Evolutionary conservation across 2,888 invertebrate genomes (phyloP).

Genomic region (Eueremaeus valkanovi): DNA sequence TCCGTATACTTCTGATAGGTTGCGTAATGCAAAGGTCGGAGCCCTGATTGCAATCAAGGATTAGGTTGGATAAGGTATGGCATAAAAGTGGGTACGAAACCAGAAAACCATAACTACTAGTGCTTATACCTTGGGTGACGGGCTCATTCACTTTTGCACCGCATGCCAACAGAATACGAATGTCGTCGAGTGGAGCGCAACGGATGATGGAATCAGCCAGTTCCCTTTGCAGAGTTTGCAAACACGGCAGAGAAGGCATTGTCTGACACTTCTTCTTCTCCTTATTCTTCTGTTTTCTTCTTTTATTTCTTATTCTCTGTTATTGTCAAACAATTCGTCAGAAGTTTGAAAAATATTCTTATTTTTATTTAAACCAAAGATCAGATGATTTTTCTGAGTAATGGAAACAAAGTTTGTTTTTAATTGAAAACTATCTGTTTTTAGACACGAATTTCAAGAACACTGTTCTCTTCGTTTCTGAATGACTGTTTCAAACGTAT

Average conservation of each 20-base stretch:
- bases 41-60: constrained; percentile 56
- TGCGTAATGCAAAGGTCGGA: constrained; percentile 85
- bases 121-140: constrained; percentile 51
- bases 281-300: background rate
- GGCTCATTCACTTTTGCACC: constrained; percentile 63
- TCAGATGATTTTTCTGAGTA: background rate
- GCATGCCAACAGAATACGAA: constrained; percentile 75
- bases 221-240: constrained; percentile 64
- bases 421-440: background rate
- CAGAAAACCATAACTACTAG: background rate
- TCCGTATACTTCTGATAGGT: constrained; percentile 75
- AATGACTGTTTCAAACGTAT: constrained; percentile 12
- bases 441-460: background rate
- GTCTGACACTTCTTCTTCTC: background rate
- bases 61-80: background rate
- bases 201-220: constrained; percentile 85
- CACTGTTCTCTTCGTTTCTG: constrained; percentile 13
- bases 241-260: constrained; percentile 33
- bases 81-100: background rate
- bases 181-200: constrained; percentile 79
- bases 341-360: background rate
- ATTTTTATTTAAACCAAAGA: no score
- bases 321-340: background rate
- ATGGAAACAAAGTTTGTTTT: constrained; percentile 32
- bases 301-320: background rate